A percentile compares a stretch with the other conserved stretches of the same genome.
These are phyloP conservation scores for Todus mexicanus DNA, from an alignment of 2,797 vertebrate species.

Conservation along the genomic window DNA sequence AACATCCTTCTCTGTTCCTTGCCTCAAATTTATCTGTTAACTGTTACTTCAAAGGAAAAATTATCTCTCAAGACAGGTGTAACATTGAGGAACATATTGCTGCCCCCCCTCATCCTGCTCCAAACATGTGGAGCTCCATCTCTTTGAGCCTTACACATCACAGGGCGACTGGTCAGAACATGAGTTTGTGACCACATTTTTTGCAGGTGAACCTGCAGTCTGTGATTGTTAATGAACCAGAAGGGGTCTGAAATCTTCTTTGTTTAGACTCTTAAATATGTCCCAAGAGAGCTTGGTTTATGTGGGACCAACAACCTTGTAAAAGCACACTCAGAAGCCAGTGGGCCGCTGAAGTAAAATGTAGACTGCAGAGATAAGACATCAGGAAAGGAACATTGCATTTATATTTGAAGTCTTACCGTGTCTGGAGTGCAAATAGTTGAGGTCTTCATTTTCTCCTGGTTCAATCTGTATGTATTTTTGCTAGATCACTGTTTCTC, in stretches of 20 bases:
- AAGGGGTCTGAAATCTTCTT: not conserved
- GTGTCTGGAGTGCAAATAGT: not conserved
- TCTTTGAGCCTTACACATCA: not conserved
- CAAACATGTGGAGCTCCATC: not conserved
- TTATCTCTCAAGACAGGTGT: fast-evolving
- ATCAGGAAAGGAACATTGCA: not conserved
- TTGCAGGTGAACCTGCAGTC: not conserved
- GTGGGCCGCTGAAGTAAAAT: not conserved
- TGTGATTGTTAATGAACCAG: not conserved
- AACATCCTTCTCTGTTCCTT: not conserved
- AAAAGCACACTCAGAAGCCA: not conserved
- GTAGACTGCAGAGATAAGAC: not conserved
- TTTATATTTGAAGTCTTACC: not conserved
- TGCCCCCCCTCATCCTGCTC: fast-evolving
- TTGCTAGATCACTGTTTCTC: not conserved
- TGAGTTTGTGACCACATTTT: not conserved
- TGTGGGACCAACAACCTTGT: not conserved
- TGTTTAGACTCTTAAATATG: not conserved
- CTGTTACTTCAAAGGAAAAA: not conserved
- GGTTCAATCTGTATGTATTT: not conserved
- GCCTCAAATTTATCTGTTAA: not conserved
- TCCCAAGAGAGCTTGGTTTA: not conserved
- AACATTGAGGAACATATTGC: not conserved
- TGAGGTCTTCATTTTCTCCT: not conserved
- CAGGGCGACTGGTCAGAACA: not conserved